These are phyloP conservation scores for Callaeas wilsoni DNA, from an alignment of 2,113 vertebrate genomes.

Conservation along the genomic window DNA sequence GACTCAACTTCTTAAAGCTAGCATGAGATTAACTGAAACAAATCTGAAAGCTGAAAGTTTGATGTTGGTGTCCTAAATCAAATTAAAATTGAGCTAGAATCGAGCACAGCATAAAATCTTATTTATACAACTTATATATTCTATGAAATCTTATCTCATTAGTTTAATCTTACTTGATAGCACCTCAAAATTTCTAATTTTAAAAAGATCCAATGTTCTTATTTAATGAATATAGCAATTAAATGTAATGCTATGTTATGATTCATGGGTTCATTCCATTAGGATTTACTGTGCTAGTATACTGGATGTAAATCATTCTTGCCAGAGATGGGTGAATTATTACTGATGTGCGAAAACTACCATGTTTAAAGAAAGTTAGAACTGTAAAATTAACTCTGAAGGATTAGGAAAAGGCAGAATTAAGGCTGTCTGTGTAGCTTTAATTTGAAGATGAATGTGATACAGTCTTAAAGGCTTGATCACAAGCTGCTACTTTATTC, in stretches of 20 bases:
- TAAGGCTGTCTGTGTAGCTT: background rate
- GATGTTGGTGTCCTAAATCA: conserved; percentile 40
- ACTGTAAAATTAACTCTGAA: conserved; percentile 1
- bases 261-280: conserved; percentile 27
- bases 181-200: conserved; percentile 10
- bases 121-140: conserved; percentile 21
- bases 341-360: background rate
- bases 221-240: conserved; percentile 32
- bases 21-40: conserved; percentile 44
- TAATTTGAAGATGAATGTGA: background rate
- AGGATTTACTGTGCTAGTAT: background rate
- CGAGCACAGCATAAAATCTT: conserved; percentile 2
- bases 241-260: background rate
- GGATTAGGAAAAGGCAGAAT: conserved; percentile 22
- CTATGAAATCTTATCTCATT: conserved; percentile 34
- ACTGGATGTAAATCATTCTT: conserved; percentile 10
- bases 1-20: conserved; percentile 19
- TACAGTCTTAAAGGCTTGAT: background rate
- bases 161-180: conserved; percentile 41
- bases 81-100: conserved; percentile 40
- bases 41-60: conserved; percentile 19
- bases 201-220: background rate
- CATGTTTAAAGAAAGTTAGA: background rate
- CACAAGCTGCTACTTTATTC: conserved; percentile 8
- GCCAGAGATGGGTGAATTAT: background rate